Evolutionary conservation across 2,797 vertebrate genomes (phyloP), one percentile per base, ranked within the genome.

Genomic region (Gymnoscopelus microlampas): DNA sequence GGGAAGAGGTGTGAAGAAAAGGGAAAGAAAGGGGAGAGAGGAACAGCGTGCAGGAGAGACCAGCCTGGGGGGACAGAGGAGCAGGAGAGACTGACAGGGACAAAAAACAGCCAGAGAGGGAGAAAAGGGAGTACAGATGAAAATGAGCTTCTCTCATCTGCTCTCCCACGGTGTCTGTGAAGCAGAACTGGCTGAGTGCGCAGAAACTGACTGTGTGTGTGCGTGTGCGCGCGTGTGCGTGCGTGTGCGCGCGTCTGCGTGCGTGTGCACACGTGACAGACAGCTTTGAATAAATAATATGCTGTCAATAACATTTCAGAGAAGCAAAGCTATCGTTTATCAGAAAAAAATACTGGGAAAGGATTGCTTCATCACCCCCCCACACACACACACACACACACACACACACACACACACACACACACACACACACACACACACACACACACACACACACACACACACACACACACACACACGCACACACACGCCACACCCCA

Each of bases 221-320:
- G 6, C 29, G 56, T 66, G 62, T 66, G 79, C 81, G 68, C 26
- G 50, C 9, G 50, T 35, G 50, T 39, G 71, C 63, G 35, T 63
- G 15, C 50, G 47, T 8, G 58, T 60, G 51, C 50, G 47, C 39
- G 44, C 63, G 57, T 57, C 59, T 15, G 60, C 62, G 67, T 50
- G 58, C 58, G 67, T 66, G 55, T 66, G 6, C 9, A 32, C 32
- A 49, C 29, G 60, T 62, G 51, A 49, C 59, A 50, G 63, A 51
- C 64, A 32, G 64, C 65, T 69, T 65, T 70, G 73, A 82, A 82
- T 76, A 73, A 78, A 82, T 80, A 54, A 68, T 32, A 44, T 24
- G 59, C 61, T 3, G 47, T 64, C 14, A 23, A 53, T 15, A 53
- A 44, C 49, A 6, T n/a, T 14, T n/a, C 19, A 11, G 53, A 54